These are phyloP conservation scores for Lamellibrachia satsuma DNA, from an alignment of 2,888 invertebrate genomes.

Conservation along the genomic window DNA sequence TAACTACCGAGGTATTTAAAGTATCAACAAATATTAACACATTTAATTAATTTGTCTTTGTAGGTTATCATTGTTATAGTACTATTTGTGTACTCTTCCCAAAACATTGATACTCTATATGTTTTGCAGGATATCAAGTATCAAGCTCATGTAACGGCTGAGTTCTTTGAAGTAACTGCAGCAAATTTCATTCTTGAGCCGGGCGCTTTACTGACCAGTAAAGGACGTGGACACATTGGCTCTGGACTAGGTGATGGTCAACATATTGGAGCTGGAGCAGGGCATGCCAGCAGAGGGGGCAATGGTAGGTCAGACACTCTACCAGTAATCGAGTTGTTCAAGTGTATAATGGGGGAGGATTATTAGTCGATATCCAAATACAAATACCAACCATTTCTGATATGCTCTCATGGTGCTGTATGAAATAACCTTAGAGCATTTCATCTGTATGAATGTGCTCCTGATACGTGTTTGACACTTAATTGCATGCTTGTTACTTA, in stretches of 20 bases:
- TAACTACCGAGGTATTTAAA: too few relatives aligned
- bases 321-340: neutral
- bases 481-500: too few relatives aligned
- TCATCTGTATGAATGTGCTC: too few relatives aligned
- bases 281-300: conserved; percentile 49
- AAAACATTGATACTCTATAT: neutral
- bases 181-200: conserved; percentile 51
- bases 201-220: conserved; percentile 44
- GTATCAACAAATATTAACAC: too few relatives aligned
- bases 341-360: too few relatives aligned
- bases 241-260: conserved; percentile 39
- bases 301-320: neutral
- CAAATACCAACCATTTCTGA: too few relatives aligned
- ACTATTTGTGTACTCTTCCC: too few relatives aligned
- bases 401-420: too few relatives aligned
- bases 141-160: conserved; percentile 43
- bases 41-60: too few relatives aligned
- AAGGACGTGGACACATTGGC: conserved; percentile 41
- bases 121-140: conserved; percentile 44
- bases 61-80: too few relatives aligned
- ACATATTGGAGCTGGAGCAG: conserved; percentile 44
- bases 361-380: neutral
- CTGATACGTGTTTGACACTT: too few relatives aligned
- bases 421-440: too few relatives aligned
- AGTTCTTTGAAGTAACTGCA: conserved; percentile 46